Base-by-base conservation (phyloP, 2,797 vertebrate genomes). In the Schizopygopsis pylzovi region DNA sequence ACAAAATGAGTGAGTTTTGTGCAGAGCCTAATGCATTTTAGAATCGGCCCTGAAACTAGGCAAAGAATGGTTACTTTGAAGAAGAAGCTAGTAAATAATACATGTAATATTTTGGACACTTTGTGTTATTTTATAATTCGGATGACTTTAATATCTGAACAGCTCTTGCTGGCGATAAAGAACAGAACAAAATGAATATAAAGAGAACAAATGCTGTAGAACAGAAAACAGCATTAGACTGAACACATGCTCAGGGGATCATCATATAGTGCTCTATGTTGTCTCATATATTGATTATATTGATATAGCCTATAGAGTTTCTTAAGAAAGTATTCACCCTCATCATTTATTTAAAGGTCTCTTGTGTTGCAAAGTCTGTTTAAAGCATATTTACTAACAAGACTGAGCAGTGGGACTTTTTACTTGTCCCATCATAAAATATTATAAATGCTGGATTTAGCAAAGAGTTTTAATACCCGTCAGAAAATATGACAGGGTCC, bases 361-460 rank as follows among this genome's bases (percentile, higher is more conserved):
- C 13, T 54, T 81, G 37, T 81, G 80, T 81, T 71, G 80, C 49
- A 78, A 72, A 71, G 39, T 79, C 56, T 45, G 39, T 79, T 79
- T 63, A 79, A 63, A 79, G 56, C 77, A 28, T 79, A 79, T 79
- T 28, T 45, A 63, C 39, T 61, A 28, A 79, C 22, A 43, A n/a
- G 8, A 15, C 76, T 13, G 54, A 76, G 52, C 75, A 9, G 33
- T 9, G 25, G 10, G 18, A 20, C 10, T 43, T 63, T 63, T 43
- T 1, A 18, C 37, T 61, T 4, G 13, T n/a, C 4, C 4, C 3
- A 63, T 56, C 22, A 28, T 10, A 16, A 79, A 45, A 43, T 56
- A 25, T 41, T 25, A 16, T 16, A n/a, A 79, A 28, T 63, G 15
- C n/a, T 43, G 22, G 39, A 52, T 77, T 79, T 61, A 59, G 76